Conservation (phyloP, 64 coral and sea anemone genomes). For the Porites australiensis region DNA sequence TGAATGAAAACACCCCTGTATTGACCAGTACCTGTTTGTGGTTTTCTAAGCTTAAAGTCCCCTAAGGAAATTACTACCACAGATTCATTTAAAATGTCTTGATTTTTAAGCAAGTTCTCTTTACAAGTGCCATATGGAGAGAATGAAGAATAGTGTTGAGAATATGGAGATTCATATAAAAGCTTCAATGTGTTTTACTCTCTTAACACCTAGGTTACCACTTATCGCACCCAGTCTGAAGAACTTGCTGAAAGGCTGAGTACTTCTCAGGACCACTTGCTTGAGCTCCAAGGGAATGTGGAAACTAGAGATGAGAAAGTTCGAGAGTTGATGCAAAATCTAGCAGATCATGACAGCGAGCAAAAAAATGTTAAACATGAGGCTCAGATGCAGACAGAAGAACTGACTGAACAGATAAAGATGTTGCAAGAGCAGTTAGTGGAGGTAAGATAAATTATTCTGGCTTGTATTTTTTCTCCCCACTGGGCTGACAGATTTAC, state of each 20-base stretch:
- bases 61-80: too few species aligned
- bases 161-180: neutral
- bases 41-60: too few species aligned
- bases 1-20: too few species aligned
- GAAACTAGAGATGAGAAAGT: conserved; percentile 73
- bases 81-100: too few species aligned
- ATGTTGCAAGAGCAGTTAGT: conserved; percentile 80
- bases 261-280: conserved; percentile 63
- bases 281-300: conserved; percentile 74
- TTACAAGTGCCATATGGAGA: too few species aligned
- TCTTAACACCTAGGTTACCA: conserved; percentile 55
- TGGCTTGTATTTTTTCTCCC: neutral
- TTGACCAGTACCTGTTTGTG: too few species aligned
- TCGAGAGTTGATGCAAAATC: conserved; percentile 49
- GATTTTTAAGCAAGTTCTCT: too few species aligned
- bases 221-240: conserved; percentile 70
- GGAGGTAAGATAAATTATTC: conserved; percentile 7
- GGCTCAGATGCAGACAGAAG: conserved; percentile 64
- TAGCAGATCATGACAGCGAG: conserved; percentile 46
- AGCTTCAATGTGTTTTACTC: neutral
- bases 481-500: too few species aligned
- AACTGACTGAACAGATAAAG: conserved; percentile 80
- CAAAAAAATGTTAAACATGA: conserved; percentile 80
- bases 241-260: conserved; percentile 74
- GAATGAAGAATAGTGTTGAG: neutral